These are phyloP conservation scores for Aphelenchoides avenae DNA, from an alignment of 1,140 invertebrate genomes.

Conservation along the genomic window DNA sequence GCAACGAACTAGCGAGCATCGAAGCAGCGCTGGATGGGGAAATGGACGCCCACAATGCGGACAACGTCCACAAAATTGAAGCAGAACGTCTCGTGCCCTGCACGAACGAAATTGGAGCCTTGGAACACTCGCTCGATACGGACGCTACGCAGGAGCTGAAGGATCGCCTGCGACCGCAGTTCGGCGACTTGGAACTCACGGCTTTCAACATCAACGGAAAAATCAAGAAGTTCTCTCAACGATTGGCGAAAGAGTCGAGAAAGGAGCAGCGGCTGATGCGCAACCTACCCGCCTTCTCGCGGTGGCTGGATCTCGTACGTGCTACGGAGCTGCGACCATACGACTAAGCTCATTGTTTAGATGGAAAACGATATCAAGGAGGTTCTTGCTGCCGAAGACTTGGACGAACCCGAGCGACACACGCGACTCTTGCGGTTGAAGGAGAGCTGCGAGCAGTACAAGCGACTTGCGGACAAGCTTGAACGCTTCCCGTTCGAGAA, in stretches of 20 bases:
- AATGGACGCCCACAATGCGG: too few species aligned
- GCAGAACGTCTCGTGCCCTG: too few species aligned
- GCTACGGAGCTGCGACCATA: constrained; percentile 1
- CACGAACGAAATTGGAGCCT: too few species aligned
- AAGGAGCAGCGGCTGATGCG: constrained; percentile 20
- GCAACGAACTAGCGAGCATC: background rate
- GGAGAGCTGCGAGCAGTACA: constrained; percentile 10
- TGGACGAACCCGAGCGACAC: constrained; percentile 2
- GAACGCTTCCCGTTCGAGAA: too few species aligned
- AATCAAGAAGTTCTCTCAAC: background rate
- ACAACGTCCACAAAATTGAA: too few species aligned
- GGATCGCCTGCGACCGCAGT: background rate
- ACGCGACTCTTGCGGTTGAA: constrained; percentile 6
- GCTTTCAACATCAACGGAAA: constrained; percentile 2
- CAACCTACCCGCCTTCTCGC: constrained; percentile 25
- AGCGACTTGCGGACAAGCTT: too few species aligned
- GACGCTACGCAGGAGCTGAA: background rate
- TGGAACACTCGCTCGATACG: background rate
- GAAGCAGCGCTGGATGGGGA: background rate
- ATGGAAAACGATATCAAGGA: constrained; percentile 5
- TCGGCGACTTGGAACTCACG: constrained; percentile 6
- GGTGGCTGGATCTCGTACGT: constrained; percentile 24
- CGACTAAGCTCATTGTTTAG: too few species aligned
- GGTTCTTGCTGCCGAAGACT: background rate
- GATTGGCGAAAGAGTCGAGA: background rate